Conservation (phyloP, 2,797 vertebrate species). For the Sebastes reedi region DNA sequence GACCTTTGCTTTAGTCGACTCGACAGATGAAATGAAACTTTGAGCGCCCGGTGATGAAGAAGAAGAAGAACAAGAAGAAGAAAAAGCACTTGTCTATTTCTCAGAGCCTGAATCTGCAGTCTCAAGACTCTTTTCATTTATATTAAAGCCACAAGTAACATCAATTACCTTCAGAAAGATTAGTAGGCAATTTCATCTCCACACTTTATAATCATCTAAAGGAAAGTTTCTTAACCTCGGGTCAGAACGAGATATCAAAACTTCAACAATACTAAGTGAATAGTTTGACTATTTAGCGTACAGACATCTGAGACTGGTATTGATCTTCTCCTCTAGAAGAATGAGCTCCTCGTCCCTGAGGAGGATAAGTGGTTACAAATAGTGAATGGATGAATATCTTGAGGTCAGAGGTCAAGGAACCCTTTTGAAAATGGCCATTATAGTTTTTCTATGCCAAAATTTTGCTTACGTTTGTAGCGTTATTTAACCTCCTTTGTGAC, state of each 20-base stretch:
- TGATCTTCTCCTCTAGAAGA: neutral
- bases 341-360: neutral
- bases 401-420: too few species aligned
- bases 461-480: too few species aligned
- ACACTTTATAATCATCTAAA: neutral
- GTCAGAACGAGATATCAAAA: neutral
- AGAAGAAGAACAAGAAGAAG: neutral
- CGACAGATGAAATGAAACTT: conserved; percentile 41
- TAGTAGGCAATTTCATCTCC: neutral
- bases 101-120: neutral
- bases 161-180: neutral
- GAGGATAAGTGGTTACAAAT: too few species aligned
- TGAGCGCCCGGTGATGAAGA: neutral
- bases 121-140: neutral
- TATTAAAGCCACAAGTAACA: neutral
- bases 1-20: conserved; percentile 66
- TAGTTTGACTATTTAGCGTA: neutral
- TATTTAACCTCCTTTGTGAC: too few species aligned
- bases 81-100: neutral
- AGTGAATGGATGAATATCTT: too few species aligned
- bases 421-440: too few species aligned
- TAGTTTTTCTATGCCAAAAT: too few species aligned
- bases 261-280: neutral
- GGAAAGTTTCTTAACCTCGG: neutral
- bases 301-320: neutral